These are phyloP conservation scores for Trachemys scripta DNA, from an alignment of 2,113 vertebrate genomes.

Conservation along the genomic window DNA sequence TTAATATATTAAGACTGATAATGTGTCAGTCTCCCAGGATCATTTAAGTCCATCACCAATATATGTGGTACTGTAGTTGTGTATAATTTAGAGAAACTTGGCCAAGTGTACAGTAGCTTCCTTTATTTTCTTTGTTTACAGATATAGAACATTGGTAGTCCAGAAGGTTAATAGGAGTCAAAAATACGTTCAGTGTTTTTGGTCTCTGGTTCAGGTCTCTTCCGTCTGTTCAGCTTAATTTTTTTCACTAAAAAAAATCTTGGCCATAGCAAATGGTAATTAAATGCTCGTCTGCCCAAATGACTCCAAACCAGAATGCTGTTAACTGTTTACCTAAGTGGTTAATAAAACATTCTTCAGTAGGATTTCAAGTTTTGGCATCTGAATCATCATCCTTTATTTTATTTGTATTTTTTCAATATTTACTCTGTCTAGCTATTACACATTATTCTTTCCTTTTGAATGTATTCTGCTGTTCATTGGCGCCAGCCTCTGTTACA, in stretches of 20 bases:
- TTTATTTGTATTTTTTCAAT: background rate
- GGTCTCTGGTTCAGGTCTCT: background rate
- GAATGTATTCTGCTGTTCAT: background rate
- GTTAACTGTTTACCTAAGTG: background rate
- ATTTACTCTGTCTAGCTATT: background rate
- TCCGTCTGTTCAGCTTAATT: background rate
- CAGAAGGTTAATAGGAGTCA: background rate
- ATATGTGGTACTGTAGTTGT: background rate
- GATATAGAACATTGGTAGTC: background rate
- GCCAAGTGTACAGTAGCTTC: background rate
- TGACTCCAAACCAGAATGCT: background rate
- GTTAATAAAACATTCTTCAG: background rate
- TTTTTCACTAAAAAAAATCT: background rate
- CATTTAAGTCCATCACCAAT: slow-evolving; percentile 7
- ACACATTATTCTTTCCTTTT: background rate
- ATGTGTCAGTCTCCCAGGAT: slow-evolving; percentile 3
- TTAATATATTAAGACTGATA: background rate
- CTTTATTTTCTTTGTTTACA: background rate
- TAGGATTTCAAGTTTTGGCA: background rate
- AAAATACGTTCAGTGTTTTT: background rate
- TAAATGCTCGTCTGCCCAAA: background rate
- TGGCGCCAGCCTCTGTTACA: background rate
- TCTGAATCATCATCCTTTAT: background rate
- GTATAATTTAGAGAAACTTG: slow-evolving; percentile 10
- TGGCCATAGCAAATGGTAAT: background rate